Evolutionary conservation across 2,797 vertebrate species (phyloP).

Genomic region (Fratercula arctica): DNA sequence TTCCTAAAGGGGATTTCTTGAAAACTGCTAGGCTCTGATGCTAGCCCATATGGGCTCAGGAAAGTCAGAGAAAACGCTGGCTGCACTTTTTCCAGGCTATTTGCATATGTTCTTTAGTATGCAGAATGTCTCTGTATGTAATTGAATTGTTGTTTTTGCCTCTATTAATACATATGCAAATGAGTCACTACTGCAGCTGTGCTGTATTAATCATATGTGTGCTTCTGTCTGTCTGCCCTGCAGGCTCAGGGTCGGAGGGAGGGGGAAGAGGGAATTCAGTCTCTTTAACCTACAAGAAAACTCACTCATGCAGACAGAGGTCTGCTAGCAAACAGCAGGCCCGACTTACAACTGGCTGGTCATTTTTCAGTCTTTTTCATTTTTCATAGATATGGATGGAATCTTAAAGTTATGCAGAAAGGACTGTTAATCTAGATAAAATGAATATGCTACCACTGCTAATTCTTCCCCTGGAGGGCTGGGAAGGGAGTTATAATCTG

Average conservation of each 20-base stretch:
- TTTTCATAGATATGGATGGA: constrained; percentile 34
- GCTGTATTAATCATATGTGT: constrained; percentile 79
- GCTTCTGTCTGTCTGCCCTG: constrained; percentile 78
- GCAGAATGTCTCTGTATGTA: constrained; percentile 79
- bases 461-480: constrained; percentile 13
- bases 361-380: constrained; percentile 56
- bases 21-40: constrained; percentile 49
- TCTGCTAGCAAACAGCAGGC: constrained; percentile 52
- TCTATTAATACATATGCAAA: constrained; percentile 84
- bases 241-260: constrained; percentile 68
- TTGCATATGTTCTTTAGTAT: constrained; percentile 78
- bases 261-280: constrained; percentile 60
- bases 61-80: constrained; percentile 54
- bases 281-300: constrained; percentile 80
- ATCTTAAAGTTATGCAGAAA: constrained; percentile 50
- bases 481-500: background rate
- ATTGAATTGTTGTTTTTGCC: constrained; percentile 81
- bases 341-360: constrained; percentile 24
- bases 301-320: constrained; percentile 71
- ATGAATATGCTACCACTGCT: background rate
- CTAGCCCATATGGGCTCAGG: constrained; percentile 44
- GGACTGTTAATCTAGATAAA: constrained; percentile 22
- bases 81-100: constrained; percentile 66
- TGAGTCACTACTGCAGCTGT: constrained; percentile 82
- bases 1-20: constrained; percentile 49